Evolutionary conservation across 2,113 vertebrate genomes (phyloP), one percentile per base, ranked within the genome.

Genomic region (Sylvia atricapilla): DNA sequence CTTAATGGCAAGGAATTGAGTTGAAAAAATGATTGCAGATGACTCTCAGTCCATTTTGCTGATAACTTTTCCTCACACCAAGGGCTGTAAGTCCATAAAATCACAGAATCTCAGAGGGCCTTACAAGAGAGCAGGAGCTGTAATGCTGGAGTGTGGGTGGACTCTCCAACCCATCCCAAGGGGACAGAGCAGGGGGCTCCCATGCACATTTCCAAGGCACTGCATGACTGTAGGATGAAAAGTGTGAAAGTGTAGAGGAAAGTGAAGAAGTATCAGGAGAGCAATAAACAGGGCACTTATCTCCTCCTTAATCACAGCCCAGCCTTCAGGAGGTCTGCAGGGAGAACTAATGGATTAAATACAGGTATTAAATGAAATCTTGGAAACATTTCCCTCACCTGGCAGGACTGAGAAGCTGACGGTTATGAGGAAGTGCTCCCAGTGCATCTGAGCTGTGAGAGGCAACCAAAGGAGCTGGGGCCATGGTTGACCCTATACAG

Each of bases 291-390:
- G 79, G 79, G 75, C 87, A 96, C 90, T 96, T 95, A 85, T 1
- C 33, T 95, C 47, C 67, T 93, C 72, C 79, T 82, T 94, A 88
- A 95, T 95, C 92, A 88, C 87, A 88, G 75, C 68, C 87, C 33
- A 44, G 85, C 39, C 82, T 88, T 76, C 56, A 74, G 75, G 39
- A 93, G 35, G 68, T 82, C 82, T 96, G 72, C 82, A 78, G 94
- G 92, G 93, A 96, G 39, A 94, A 53, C 67, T 81, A 95, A 93
- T 92, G 93, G 94, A 95, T 94, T 95, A 94, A 96, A 94, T 91
- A 90, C 67, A 95, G 85, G 63, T 96, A 91, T 85, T 90, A 91
- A 94, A 95, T 94, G 95, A 92, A 93, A 84, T 91, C 92, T 93
- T 94, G 91, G 90, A 95, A 93, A 70, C 13, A 9, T 87, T 95